Base-by-base conservation (phyloP, 2,113 vertebrate species). In the Ammodytes marinus region DNA sequence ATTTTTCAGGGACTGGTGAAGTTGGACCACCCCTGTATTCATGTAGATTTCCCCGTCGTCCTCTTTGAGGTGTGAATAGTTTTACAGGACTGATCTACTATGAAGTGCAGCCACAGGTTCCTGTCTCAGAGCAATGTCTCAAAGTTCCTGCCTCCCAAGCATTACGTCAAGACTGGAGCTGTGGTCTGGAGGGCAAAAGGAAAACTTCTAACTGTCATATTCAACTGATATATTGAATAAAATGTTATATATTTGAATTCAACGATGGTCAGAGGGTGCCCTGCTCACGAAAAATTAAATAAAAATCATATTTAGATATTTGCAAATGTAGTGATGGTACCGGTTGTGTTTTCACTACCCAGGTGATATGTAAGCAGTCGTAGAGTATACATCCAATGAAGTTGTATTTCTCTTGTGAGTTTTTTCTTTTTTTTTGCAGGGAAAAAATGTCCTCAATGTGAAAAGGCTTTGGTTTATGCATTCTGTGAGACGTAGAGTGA, bases 11-110 rank as follows among this genome's bases (percentile, higher is more conserved):
- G 98, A 84, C 96, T 97, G 77, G 96, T 99, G 94, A 97, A 96
- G 91, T 95, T 99, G 78, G 97, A 99, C 82, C 95, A 96, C 82
- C 98, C 98, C 69, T 96, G 97, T 88, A 98, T 99, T 89, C 98
- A 98, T 37, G 97, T 98, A 85, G 98, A 99, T 90, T 99, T 99
- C 83, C 98, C 98, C 0, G 95, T 99, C 87, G 95, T 99, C 92
- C 96, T 99, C 92, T 99, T 97, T 83, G 98, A 99, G 94, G 95
- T 97, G 90, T 99, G 95, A 97, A 83, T 94, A 95, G 77, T 80
- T 80, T 59, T 58, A 43, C 78, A 47, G 73, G 78, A 52, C 75
- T 58, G 72, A 52, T 73, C 55, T 59, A 53, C 52, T 47, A 63
- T 74, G 80, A 74, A 42, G 42, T 60, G 81, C 74, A 68, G 63